A percentile compares a stretch with the other conserved stretches of the same genome.
Conservation (phyloP, 2,113 vertebrate species). For the Macaca nemestrina region DNA sequence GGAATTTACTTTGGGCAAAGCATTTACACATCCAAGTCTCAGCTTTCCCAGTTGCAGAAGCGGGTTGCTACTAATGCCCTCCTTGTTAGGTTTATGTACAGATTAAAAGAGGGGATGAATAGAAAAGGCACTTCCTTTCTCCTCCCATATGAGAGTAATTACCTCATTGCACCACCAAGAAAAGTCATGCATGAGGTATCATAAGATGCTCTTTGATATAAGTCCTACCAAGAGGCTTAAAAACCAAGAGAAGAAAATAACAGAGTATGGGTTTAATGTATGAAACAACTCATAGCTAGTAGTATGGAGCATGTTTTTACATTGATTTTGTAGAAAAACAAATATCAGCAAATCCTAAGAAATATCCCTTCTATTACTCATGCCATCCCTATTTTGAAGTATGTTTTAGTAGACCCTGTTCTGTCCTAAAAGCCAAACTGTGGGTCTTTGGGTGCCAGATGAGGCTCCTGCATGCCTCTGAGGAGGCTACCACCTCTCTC, state of each 20-base stretch:
- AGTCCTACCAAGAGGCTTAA: background rate
- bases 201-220: background rate
- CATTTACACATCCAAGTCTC: background rate
- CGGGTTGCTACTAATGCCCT: background rate
- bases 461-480: rapidly evolving
- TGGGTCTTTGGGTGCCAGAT: background rate
- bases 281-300: background rate
- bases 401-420: background rate
- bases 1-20: background rate
- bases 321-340: background rate
- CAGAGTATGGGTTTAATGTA: background rate
- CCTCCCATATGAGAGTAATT: background rate
- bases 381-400: background rate
- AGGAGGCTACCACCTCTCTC: background rate
- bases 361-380: background rate
- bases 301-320: background rate
- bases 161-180: background rate
- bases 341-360: background rate
- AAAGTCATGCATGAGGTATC: background rate
- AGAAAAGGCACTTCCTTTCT: background rate
- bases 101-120: background rate
- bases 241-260: background rate
- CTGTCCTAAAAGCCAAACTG: background rate
- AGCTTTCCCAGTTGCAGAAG: background rate
- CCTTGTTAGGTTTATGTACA: background rate